Evolutionary conservation across 2,113 vertebrate genomes (phyloP).

Genomic region (Dromas ardeola): DNA sequence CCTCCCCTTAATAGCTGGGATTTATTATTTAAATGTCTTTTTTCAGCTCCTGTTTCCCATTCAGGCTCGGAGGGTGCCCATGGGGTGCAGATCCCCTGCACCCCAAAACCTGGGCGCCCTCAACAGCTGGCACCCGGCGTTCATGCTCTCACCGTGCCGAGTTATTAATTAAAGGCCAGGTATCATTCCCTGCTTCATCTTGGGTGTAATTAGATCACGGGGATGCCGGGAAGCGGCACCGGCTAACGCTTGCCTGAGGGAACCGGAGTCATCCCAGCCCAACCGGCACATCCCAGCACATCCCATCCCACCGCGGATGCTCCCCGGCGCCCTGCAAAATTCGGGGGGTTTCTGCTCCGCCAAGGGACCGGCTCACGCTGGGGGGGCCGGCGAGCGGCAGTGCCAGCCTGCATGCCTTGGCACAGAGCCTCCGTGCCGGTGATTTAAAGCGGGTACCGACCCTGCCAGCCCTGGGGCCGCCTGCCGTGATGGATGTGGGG

Average conservation of each 20-base stretch:
- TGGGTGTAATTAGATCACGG: slow-evolving; percentile 2
- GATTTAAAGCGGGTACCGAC: not conserved
- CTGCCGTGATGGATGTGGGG: slow-evolving; percentile 18
- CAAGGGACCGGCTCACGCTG: fast-evolving
- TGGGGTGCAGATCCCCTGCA: not conserved
- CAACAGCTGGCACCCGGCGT: fast-evolving
- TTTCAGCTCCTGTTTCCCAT: not conserved
- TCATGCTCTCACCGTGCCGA: not conserved
- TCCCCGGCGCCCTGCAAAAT: not conserved
- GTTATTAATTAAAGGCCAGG: slow-evolving; percentile 55
- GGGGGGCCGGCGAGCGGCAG: fast-evolving
- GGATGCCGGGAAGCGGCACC: not conserved
- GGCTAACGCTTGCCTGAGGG: not conserved
- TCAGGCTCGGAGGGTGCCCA: not conserved
- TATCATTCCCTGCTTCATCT: slow-evolving; percentile 10
- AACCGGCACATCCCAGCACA: fast-evolving
- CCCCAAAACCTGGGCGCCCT: not conserved
- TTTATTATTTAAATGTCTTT: slow-evolving; percentile 42
- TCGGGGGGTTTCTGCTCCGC: fast-evolving
- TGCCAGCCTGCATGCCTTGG: not conserved
- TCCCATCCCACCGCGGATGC: fast-evolving
- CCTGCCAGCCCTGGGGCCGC: not conserved
- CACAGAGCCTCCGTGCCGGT: not conserved
- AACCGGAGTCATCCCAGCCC: not conserved
- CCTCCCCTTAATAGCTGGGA: slow-evolving; percentile 43